Conservation (phyloP, 2,888 invertebrate genomes). For the Lepidocyrtinus sp. region DNA sequence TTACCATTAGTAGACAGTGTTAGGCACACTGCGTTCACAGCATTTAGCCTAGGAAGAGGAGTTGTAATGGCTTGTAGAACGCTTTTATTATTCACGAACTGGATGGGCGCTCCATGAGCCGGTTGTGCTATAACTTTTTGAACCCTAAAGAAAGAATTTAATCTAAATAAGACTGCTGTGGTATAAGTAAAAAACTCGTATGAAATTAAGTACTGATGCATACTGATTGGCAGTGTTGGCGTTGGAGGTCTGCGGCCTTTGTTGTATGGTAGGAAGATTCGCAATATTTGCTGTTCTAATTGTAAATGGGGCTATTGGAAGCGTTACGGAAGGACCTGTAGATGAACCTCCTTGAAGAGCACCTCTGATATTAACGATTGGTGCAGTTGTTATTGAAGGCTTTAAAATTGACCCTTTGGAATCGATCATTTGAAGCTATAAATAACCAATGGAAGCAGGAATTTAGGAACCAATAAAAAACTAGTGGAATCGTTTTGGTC, state of each 20-base stretch:
- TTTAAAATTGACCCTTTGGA: constrained; percentile 67
- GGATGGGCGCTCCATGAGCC: constrained; percentile 71
- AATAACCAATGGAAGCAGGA: constrained; percentile 23
- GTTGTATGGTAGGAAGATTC: constrained; percentile 61
- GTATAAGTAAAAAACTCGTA: constrained; percentile 6
- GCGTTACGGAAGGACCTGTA: constrained; percentile 57
- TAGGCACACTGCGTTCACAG: constrained; percentile 58
- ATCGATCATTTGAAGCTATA: constrained; percentile 68
- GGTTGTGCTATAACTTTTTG: constrained; percentile 71
- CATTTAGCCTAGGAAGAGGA: constrained; percentile 63
- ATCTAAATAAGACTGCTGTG: neutral
- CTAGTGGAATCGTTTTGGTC: neutral
- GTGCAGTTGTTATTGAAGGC: constrained; percentile 63
- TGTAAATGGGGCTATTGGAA: constrained; percentile 65
- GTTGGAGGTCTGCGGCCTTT: constrained; percentile 59
- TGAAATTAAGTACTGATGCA: constrained; percentile 37
- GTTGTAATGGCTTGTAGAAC: constrained; percentile 64
- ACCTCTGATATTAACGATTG: constrained; percentile 65
- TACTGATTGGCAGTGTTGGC: constrained; percentile 63
- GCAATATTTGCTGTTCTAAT: constrained; percentile 63
- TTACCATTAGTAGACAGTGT: constrained; percentile 66
- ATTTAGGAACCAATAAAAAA: neutral
- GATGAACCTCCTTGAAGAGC: constrained; percentile 58
- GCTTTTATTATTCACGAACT: constrained; percentile 67
- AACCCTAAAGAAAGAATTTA: constrained; percentile 41